A percentile compares a stretch with the other conserved stretches of the same genome.
Conservation (phyloP, 2,113 vertebrate genomes). For the Eulacestoma nigropectus region DNA sequence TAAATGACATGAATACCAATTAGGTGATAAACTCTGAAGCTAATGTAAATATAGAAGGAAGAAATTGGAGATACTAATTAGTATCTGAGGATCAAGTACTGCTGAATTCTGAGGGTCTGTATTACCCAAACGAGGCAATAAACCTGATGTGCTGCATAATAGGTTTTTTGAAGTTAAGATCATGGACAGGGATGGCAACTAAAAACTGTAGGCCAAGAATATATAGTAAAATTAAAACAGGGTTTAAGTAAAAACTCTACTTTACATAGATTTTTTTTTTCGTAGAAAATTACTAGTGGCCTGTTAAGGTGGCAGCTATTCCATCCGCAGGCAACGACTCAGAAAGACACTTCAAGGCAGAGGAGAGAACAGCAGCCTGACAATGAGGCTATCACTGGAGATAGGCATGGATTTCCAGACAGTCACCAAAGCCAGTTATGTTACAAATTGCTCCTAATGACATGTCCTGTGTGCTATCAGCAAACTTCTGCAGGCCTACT, state of each 20-base stretch:
- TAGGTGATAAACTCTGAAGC: background rate
- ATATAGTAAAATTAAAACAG: background rate
- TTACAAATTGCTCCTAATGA: background rate
- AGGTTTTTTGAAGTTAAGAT: background rate
- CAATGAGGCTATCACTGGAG: background rate
- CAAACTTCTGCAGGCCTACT: background rate
- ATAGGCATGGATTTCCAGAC: conserved; percentile 13
- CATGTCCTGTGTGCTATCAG: background rate
- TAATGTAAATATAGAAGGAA: background rate
- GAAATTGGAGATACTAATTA: background rate
- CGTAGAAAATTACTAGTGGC: background rate
- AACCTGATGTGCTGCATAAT: background rate
- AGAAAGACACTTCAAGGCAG: background rate
- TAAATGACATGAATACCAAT: background rate
- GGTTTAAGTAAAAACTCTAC: background rate
- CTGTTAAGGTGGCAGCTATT: background rate
- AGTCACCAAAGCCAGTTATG: background rate
- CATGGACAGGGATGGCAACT: background rate
- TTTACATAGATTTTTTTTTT: background rate
- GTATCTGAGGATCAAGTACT: background rate
- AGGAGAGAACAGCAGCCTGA: background rate
- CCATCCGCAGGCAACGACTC: background rate
- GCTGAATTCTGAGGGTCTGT: background rate
- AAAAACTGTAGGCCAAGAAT: background rate
- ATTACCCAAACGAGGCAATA: background rate